phyloP scores from a whole-genome alignment of 2,797 vertebrate species.

The Aythya fuligula region DNA sequence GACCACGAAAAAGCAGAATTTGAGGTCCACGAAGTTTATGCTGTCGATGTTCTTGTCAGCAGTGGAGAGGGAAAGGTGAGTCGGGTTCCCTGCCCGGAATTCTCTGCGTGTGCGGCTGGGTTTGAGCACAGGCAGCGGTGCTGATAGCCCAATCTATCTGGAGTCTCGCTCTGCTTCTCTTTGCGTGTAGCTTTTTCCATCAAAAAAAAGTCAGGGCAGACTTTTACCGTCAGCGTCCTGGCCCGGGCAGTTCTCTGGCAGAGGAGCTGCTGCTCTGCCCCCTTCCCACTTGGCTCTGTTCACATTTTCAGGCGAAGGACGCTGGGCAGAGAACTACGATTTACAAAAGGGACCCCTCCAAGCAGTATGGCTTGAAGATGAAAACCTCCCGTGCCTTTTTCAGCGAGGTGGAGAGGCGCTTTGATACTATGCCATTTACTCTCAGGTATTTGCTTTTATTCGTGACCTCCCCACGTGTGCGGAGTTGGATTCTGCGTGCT shows the following conservation, averaged over 20 bases:
- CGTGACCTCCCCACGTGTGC: rapidly evolving
- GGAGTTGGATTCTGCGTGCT: not conserved
- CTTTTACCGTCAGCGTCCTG: rapidly evolving
- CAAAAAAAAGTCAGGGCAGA: rapidly evolving
- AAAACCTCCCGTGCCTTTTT: slow-evolving; percentile 97
- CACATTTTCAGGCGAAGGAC: slow-evolving; percentile 86
- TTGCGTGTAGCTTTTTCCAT: not conserved
- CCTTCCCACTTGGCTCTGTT: not conserved
- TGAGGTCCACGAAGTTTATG: slow-evolving; percentile 97
- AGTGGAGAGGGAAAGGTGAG: slow-evolving; percentile 97
- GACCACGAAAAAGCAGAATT: slow-evolving; percentile 99
- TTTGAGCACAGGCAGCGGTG: not conserved
- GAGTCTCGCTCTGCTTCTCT: rapidly evolving
- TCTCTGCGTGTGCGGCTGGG: not conserved
- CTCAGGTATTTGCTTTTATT: slow-evolving; percentile 83
- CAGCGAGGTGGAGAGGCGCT: slow-evolving; percentile 96
- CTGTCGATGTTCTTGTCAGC: slow-evolving; percentile 95
- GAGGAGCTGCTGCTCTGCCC: not conserved
- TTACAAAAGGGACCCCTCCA: slow-evolving; percentile 96
- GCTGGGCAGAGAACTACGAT: slow-evolving; percentile 96
- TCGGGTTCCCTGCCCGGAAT: not conserved
- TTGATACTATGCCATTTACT: slow-evolving; percentile 97
- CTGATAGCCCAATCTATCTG: not conserved
- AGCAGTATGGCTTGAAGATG: slow-evolving; percentile 98
- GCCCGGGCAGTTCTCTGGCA: rapidly evolving